Base-by-base conservation (phyloP, 23 tunicate species). In the Halocynthia aurantium region DNA sequence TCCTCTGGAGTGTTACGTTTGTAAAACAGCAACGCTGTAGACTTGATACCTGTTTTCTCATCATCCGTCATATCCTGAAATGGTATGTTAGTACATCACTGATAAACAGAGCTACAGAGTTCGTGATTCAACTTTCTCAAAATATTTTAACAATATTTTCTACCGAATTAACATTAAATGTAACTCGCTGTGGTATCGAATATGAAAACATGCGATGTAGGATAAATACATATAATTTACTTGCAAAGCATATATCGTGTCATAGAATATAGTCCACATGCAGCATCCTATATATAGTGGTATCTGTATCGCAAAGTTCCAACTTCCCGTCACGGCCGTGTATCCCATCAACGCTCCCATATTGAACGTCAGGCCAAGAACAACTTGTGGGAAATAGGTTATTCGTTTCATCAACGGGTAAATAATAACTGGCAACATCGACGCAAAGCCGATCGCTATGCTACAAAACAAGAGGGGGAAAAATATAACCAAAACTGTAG, bases 261-360 rank as follows among this genome's bases (percentile, higher is more conserved):
- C 98, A 87, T 93, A 93, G 72, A 80, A 82, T 72, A 93, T 67
- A 5, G 98, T 93, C 98, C 98, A 93, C 56, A 81, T 7, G 19
- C 87, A 67, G 77, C 98, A 93, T 21, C 94, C 84, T 9, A 76
- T 71, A 82, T 93, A 93, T 10, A 93, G 79, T 6, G 90, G 76
- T 6, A 74, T 40, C 17, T 63, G 55, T 6, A 87, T 22, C 22
- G 74, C 21, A 86, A 81, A 80, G 65, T 93, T 55, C 57, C 81
- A 70, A 0, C 62, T 9, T 54, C 86, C 89, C 0, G 89, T 73
- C 7, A 93, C 94, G 5, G 94, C 94, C 19, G 89, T 68, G 56
- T 87, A 93, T 12, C 98, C 98, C 94, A 93, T 93, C 9, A 93
- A 5, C 6, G 98, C 98, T 62, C 98, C 98, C 22, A 87, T 76